Evolutionary conservation across 1,140 invertebrate species (phyloP), one percentile per base, ranked within the genome.

Genomic region (Heliconius congener): DNA sequence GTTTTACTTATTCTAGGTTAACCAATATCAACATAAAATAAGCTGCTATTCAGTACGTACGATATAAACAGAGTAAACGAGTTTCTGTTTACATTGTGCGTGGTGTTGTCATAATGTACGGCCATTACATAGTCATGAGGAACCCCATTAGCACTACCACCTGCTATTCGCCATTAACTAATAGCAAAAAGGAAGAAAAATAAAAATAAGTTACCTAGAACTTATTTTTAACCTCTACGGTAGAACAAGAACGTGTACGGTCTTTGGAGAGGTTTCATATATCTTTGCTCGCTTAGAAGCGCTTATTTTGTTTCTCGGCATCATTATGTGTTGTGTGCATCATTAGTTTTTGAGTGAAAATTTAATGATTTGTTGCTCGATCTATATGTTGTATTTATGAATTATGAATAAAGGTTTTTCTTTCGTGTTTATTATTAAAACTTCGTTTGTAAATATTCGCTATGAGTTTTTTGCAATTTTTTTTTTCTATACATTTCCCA

Each of bases 101-200:
- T 72, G 37, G 18, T 72, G 71, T 9, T 72, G 18, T 72, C 34
- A 42, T 72, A 72, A 72, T 72, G 8, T 72, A 72, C 30, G 19
- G 0, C 3, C 71, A 71, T 71, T 71, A 71, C 71, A 71, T 39
- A 39, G 71, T 71, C 18, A 71, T n/a, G 34, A 39, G 19, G 30
- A 71, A 39, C 37, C 18, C 34, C 71, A 71, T 71, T 71, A 71
- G 30, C 34, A 37, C 71, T 39, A 71, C 34, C 71, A 71, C 71
- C 71, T 71, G 71, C 16, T 71, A 18, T 39, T 71, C 71, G 71
- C 71, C 18, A 39, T 71, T 39, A 71, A 19, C 71, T 39, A 71
- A 71, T n/a, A 71, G 37, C 71, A 39, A 71, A 71, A 71, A n/a
- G 34, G 70, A n/a, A 71, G n/a, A 9, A 71, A 71, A 71, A 34